Evolutionary conservation across 2,888 invertebrate genomes (phyloP), one percentile per base, ranked within the genome.

Genomic region (Congeria kusceri): DNA sequence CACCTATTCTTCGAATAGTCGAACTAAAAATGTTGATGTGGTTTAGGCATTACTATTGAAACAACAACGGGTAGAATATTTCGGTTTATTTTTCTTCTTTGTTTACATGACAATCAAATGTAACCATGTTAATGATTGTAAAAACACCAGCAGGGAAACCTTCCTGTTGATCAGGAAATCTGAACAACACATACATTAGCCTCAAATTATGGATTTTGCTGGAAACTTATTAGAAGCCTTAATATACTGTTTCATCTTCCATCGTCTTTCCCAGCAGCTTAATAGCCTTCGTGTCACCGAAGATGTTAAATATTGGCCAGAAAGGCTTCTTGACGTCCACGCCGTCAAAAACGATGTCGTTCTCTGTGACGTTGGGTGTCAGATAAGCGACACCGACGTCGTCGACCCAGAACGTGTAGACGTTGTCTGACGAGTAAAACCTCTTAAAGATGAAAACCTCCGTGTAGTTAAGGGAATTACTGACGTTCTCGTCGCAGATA

Each of bases 281-380:
- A 13, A 83, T 70, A 11, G 79, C 83, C 49, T 83, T 83, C 4
- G 67, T 71, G n/a, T 83, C 74, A 13, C 83, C 83, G 61, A 74
- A 83, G 27, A 83, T 58, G 46, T 83, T 83, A 46, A 79, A 79
- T n/a, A 83, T 64, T 20, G 76, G 67, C 79, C 79, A 83, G 28
- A 83, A 71, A 13, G 73, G 61, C 46, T 49, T 76, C 9, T 15
- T 79, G 39, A 83, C 74, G 74, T 83, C 77, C 63, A 83, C 83
- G 25, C 71, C 77, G 9, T 56, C 64, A 47, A 83, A 83, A 18
- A 77, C 64, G 0, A 77, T 57, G 32, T 67, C 71, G 59, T 67
- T 56, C 4, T 25, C 23, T 7, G 83, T 83, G 11, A 83, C 83
- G 65, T 83, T 83, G 20, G 83, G 83, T 9, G 83, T 58, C 39